Base-by-base conservation (phyloP, 2,113 vertebrate species). In the Gobiocypris rarus region DNA sequence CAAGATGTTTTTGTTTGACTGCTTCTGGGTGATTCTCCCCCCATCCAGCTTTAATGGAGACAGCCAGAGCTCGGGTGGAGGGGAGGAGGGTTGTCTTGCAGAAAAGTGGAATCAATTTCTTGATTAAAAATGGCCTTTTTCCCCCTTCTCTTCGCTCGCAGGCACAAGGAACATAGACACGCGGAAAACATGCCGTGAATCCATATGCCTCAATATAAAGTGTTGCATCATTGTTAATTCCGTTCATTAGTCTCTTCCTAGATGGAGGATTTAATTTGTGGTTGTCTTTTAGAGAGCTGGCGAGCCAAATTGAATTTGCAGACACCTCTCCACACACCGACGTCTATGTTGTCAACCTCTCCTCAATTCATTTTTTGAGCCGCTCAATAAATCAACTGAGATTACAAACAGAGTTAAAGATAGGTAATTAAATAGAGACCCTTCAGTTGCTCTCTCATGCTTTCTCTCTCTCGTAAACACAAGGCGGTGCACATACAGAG, bases 1-100 rank as follows among this genome's bases (percentile, higher is more conserved):
- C 93, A 95, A 93, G 92, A 94, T 93, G 93, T 94, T 94, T 94
- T 94, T 94, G 94, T 95, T 91, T 91, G 89, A 92, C 93, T 93
- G 93, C 93, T 94, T 89, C 90, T 83, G 93, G 94, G 91, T 93
- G 91, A 94, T 93, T 94, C 92, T 91, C 91, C 92, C 92, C 91
- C 92, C 92, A 89, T 92, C 89, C 48, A 41, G 54, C 19, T 93
- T 93, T 90, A 86, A 89, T 91, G 90, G 87, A 87, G 83, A 89
- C 84, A 89, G 86, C 85, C 85, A 86, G 80, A 75, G 88, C 41
- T 69, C 74, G 31, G 67, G 52, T 63, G 83, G 15, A 80, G 48
- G 61, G 82, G 58, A 26, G 69, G 54, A 58, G 61, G 52, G 24
- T 50, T 65, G 54, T 90, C 86, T 88, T 89, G 91, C 92, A 91